These are phyloP conservation scores for Ellobium chinense DNA, from an alignment of 2,888 invertebrate genomes.

Conservation along the genomic window DNA sequence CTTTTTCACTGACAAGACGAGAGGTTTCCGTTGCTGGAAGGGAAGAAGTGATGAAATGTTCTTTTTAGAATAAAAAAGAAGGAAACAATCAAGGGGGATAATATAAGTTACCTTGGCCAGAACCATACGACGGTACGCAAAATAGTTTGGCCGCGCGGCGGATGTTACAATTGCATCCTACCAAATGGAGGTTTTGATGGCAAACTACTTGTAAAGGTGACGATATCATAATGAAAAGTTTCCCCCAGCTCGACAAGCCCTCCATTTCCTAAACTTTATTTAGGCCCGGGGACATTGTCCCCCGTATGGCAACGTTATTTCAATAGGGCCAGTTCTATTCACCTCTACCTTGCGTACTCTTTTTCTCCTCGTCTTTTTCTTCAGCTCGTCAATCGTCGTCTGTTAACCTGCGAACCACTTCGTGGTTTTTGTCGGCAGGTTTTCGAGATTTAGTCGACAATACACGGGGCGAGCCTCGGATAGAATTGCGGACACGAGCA, in stretches of 20 bases:
- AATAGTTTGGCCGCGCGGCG: too few species aligned
- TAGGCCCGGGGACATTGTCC: background rate
- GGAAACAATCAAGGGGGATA: too few species aligned
- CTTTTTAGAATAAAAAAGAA: too few species aligned
- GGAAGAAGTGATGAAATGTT: too few species aligned
- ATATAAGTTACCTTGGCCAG: too few species aligned
- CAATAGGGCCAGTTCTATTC: background rate
- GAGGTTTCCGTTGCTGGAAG: too few species aligned
- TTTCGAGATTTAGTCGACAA: background rate
- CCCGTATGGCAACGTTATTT: background rate
- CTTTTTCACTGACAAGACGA: background rate
- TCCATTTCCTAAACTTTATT: background rate
- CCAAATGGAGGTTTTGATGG: background rate
- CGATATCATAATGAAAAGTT: background rate
- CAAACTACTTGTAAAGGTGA: background rate
- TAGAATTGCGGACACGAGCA: background rate
- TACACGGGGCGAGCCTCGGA: background rate
- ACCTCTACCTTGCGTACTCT: background rate
- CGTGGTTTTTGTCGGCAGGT: background rate
- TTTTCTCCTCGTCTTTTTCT: background rate
- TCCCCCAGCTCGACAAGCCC: background rate
- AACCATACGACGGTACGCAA: too few species aligned
- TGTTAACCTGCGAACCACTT: too few species aligned
- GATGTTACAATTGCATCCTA: too few species aligned
- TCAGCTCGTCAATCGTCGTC: background rate